Conservation (phyloP, 2,113 vertebrate genomes). For the Myrmophylax atrothorax region DNA sequence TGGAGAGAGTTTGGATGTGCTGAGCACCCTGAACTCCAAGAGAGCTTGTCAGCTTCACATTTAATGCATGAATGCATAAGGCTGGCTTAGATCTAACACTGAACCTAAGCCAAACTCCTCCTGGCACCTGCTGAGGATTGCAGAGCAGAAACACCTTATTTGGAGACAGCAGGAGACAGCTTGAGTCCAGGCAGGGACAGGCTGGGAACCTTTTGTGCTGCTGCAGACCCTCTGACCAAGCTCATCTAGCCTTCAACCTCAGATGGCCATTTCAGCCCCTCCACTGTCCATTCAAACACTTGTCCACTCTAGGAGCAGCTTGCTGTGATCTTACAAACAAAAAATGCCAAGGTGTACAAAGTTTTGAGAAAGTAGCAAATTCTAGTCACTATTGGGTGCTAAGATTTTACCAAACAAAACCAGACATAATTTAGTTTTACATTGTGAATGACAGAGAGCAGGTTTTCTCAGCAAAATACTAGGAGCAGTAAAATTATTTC, state of each 20-base stretch:
- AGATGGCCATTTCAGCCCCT: background rate
- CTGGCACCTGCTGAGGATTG: background rate
- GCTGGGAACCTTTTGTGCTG: fast-evolving
- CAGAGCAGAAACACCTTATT: background rate
- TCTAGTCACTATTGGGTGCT: background rate
- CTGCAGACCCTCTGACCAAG: background rate
- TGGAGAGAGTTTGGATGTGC: background rate
- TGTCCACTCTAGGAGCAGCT: background rate
- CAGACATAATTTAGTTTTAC: background rate
- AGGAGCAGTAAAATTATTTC: background rate
- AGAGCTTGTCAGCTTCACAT: background rate
- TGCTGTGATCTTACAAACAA: background rate
- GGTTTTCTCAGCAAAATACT: background rate
- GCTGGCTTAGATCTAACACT: background rate
- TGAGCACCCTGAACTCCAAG: background rate
- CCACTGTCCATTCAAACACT: background rate
- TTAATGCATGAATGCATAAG: background rate
- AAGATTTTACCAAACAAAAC: background rate
- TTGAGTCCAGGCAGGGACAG: background rate
- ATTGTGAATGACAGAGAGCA: background rate
- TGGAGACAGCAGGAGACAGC: background rate
- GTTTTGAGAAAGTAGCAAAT: background rate
- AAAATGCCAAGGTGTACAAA: background rate
- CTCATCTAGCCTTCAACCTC: fast-evolving
- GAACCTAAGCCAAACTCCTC: background rate